Evolutionary conservation across 2,888 invertebrate genomes (phyloP).

Genomic region (Heliconius hortense): DNA sequence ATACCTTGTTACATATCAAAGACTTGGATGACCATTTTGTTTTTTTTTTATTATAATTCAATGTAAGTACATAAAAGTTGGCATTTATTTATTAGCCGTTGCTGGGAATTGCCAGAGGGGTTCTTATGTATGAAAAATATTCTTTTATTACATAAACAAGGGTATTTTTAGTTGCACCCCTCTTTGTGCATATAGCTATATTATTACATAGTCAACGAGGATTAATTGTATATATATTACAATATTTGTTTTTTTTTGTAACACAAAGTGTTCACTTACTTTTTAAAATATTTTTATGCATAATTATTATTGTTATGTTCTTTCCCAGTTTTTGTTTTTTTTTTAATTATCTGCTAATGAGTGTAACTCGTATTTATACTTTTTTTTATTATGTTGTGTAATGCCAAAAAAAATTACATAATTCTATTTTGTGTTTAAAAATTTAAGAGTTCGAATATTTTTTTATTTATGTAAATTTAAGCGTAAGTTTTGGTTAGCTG

Average conservation of each 20-base stretch:
- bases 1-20: slow-evolving; percentile 67
- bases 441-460: slow-evolving; percentile 71
- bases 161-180: slow-evolving; percentile 1
- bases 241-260: slow-evolving; percentile 52
- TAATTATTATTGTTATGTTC: slow-evolving; percentile 60
- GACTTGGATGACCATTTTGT: slow-evolving; percentile 52
- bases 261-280: slow-evolving; percentile 74
- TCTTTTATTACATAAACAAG: background rate
- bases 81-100: slow-evolving; percentile 53
- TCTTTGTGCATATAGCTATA: slow-evolving; percentile 3
- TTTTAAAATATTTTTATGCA: slow-evolving; percentile 61
- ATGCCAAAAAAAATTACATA: slow-evolving; percentile 76
- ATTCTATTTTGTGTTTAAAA: slow-evolving; percentile 70
- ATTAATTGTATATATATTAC: slow-evolving; percentile 54
- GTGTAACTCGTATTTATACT: slow-evolving; percentile 71
- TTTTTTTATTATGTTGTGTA: slow-evolving; percentile 69
- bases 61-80: slow-evolving; percentile 54
- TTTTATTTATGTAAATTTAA: slow-evolving; percentile 53
- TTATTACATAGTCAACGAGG: slow-evolving; percentile 55
- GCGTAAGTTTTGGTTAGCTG: slow-evolving; percentile 61
- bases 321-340: slow-evolving; percentile 58
- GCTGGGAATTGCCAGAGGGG: background rate
- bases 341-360: slow-evolving; percentile 55
- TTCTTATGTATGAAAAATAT: background rate
- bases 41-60: slow-evolving; percentile 49